Evolutionary conservation across 1,140 invertebrate genomes (phyloP).

Genomic region (Phocides pigmalion): DNA sequence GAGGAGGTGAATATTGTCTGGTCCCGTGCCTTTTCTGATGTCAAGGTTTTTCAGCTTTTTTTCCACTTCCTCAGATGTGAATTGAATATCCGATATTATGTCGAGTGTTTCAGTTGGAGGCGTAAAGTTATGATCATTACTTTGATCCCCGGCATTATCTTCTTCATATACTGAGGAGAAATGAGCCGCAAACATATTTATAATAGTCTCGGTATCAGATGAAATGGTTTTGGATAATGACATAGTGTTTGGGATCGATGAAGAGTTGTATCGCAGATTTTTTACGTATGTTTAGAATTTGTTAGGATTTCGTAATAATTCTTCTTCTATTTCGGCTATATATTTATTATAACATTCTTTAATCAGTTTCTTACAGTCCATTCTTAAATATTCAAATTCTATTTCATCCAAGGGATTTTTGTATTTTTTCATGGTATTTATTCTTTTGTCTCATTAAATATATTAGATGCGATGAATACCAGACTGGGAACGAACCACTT

Average conservation of each 20-base stretch:
- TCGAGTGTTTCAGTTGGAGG: neutral
- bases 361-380: conserved; percentile 5
- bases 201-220: neutral
- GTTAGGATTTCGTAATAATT: neutral
- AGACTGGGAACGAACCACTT: conserved; percentile 10
- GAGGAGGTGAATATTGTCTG: conserved; percentile 22
- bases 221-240: neutral
- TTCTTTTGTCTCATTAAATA: conserved; percentile 24
- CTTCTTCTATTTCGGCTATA: conserved; percentile 8
- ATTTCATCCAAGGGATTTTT: conserved; percentile 17
- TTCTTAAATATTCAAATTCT: conserved; percentile 22
- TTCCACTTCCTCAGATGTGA: conserved; percentile 6
- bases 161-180: neutral
- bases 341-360: conserved; percentile 8
- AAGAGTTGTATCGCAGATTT: neutral
- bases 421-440: conserved; percentile 20
- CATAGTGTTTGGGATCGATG: neutral
- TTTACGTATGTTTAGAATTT: neutral
- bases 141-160: neutral
- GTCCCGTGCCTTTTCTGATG: conserved; percentile 2
- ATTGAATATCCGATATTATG: conserved; percentile 6
- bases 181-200: conserved; percentile 1
- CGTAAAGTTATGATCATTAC: no score
- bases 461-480: conserved; percentile 23
- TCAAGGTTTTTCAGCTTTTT: conserved; percentile 8